Evolutionary conservation across 2,888 invertebrate genomes (phyloP).

Genomic region (Leptothorax acervorum): DNA sequence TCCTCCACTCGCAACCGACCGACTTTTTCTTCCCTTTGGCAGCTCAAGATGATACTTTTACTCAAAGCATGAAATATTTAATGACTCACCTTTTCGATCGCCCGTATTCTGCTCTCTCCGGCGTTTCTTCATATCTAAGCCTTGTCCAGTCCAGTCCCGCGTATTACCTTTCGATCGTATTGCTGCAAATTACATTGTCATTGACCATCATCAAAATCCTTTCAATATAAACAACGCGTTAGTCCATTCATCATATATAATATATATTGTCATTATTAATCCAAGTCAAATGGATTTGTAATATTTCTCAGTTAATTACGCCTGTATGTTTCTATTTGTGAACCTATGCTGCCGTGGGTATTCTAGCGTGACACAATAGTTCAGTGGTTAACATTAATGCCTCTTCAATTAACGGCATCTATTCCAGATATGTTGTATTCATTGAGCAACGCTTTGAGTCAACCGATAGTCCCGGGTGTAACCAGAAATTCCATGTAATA

Average conservation of each 20-base stretch:
- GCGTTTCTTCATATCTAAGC: neutral
- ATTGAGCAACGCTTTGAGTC: constrained; percentile 54
- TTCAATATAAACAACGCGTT: neutral
- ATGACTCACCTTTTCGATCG: constrained; percentile 42
- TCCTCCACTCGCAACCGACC: constrained; percentile 43
- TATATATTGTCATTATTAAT: neutral
- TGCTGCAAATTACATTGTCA: neutral
- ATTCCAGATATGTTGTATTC: constrained; percentile 56
- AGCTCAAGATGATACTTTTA: constrained; percentile 69
- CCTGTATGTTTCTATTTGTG: neutral
- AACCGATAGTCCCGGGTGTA: constrained; percentile 55
- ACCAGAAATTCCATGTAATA: constrained; percentile 54
- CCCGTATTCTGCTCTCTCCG: neutral
- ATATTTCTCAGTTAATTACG: constrained; percentile 26
- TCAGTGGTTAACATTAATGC: constrained; percentile 52
- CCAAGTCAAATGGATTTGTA: neutral
- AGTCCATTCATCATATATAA: neutral
- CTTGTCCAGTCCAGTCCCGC: neutral
- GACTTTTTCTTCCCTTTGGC: constrained; percentile 66
- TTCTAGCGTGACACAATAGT: constrained; percentile 49
- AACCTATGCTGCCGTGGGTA: neutral
- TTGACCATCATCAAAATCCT: neutral
- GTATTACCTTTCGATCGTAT: neutral
- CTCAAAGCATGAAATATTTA: constrained; percentile 69
- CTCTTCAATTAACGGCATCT: constrained; percentile 53